Percentiles rank a stretch among this genome's conserved stretches.
These are phyloP conservation scores for Punctoribates punctum DNA, from an alignment of 2,888 invertebrate species.

Conservation along the genomic window DNA sequence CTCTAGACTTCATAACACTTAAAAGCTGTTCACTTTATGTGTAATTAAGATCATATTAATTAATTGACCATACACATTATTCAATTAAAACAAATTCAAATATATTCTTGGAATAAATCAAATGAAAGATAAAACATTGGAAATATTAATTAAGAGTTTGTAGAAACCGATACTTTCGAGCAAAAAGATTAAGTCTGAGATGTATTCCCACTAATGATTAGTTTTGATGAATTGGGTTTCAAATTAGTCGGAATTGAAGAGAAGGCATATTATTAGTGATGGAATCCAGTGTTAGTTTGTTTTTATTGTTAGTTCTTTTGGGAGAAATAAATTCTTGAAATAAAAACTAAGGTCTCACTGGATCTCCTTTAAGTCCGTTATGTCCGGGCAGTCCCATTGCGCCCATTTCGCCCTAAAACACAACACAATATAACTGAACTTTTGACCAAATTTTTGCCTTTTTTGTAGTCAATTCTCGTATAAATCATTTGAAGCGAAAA, in stretches of 20 bases:
- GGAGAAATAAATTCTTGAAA: background rate
- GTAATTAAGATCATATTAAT: too few species aligned
- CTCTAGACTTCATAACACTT: too few species aligned
- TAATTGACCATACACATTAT: too few species aligned
- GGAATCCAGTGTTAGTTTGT: background rate
- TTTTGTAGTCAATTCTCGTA: background rate
- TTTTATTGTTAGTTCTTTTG: background rate
- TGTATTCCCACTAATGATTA: too few species aligned
- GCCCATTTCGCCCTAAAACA: slow-evolving; percentile 52
- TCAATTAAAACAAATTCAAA: too few species aligned
- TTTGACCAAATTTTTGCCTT: background rate
- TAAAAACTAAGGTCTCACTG: slow-evolving; percentile 47
- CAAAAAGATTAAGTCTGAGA: too few species aligned
- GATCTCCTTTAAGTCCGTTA: slow-evolving; percentile 51
- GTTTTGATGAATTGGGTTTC: background rate
- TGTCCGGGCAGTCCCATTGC: slow-evolving; percentile 54
- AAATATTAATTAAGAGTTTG: too few species aligned
- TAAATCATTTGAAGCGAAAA: background rate
- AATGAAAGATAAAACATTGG: too few species aligned
- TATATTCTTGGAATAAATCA: too few species aligned
- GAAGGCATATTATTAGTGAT: background rate
- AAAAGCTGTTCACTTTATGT: too few species aligned
- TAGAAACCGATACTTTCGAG: too few species aligned
- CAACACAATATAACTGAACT: background rate
- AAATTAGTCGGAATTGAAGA: background rate